Conservation (phyloP, 2,888 invertebrate species). For the Acanthacorydalis orientalis region DNA sequence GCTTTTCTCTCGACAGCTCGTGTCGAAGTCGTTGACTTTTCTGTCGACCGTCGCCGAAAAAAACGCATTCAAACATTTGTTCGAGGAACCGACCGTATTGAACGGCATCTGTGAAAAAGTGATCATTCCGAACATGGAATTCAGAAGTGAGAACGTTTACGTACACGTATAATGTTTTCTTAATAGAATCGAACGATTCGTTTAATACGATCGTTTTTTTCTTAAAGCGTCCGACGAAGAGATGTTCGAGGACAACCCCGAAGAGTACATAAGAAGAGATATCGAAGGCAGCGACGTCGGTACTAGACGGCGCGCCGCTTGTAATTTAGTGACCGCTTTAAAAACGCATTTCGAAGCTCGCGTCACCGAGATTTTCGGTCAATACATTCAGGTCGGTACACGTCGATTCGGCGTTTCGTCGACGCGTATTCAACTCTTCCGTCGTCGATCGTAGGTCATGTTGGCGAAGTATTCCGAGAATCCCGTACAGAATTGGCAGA, state of each 20-base stretch:
- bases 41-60: conserved; percentile 88
- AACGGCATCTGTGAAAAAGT: conserved; percentile 92
- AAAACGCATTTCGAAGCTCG: conserved; percentile 74
- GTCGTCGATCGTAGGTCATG: too few relatives aligned
- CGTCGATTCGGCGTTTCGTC: too few relatives aligned
- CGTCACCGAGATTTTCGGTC: conserved; percentile 75
- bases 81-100: conserved; percentile 74
- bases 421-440: too few relatives aligned
- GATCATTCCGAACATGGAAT: conserved; percentile 96
- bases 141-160: conserved; percentile 46
- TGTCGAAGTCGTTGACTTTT: conserved; percentile 91
- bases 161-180: conserved; percentile 4
- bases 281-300: conserved; percentile 98
- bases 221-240: conserved; percentile 82
- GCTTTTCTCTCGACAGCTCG: conserved; percentile 47
- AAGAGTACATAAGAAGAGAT: conserved; percentile 85
- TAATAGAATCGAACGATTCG: neutral
- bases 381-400: conserved; percentile 74
- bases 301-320: conserved; percentile 87
- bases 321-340: conserved; percentile 88
- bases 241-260: conserved; percentile 93
- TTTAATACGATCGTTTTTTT: conserved; percentile 8
- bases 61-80: conserved; percentile 69
- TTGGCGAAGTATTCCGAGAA: too few relatives aligned
- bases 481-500: conserved; percentile 46